Conservation (phyloP, 2,888 invertebrate species). For the Alloplasta piceator region DNA sequence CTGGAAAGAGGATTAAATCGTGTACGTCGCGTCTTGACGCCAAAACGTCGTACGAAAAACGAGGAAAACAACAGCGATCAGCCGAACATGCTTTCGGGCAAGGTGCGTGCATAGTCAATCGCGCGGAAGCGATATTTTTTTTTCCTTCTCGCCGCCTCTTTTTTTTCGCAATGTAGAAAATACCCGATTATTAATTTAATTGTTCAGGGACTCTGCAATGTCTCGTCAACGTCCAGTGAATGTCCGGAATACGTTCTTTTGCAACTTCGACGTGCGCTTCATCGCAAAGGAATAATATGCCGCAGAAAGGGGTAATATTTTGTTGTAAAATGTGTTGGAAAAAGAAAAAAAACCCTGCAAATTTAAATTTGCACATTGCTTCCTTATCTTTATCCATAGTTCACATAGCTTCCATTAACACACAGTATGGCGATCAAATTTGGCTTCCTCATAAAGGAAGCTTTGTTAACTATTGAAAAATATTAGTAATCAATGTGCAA, state of each 20-base stretch:
- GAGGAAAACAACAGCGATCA: conserved; percentile 77
- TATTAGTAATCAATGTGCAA: too few relatives aligned
- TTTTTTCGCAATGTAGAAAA: conserved; percentile 55
- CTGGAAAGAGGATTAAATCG: conserved; percentile 88
- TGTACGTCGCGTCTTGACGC: conserved; percentile 89
- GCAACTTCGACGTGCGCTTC: conserved; percentile 86
- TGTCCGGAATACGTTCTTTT: conserved; percentile 87
- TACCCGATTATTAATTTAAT: conserved; percentile 61
- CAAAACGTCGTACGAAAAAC: conserved; percentile 83
- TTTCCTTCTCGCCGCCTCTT: conserved; percentile 3
- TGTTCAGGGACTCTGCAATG: conserved; percentile 87
- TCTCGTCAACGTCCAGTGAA: conserved; percentile 88
- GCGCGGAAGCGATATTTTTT: conserved; percentile 23
- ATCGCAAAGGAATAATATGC: conserved; percentile 87
- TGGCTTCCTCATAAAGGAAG: too few relatives aligned
- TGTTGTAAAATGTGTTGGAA: conserved; percentile 15
- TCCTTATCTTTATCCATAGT: too few relatives aligned
- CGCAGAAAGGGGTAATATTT: conserved; percentile 87
- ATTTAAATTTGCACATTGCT: too few relatives aligned
- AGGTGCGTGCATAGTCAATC: conserved; percentile 78
- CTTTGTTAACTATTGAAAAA: too few relatives aligned
- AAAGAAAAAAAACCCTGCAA: too few relatives aligned
- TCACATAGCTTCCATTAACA: too few relatives aligned
- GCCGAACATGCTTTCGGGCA: conserved; percentile 84
- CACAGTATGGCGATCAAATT: too few relatives aligned